Evolutionary conservation across 37 sponge, comb jelly and placozoan genomes (phyloP).

Genomic region (Cladorhizidae sp.): DNA sequence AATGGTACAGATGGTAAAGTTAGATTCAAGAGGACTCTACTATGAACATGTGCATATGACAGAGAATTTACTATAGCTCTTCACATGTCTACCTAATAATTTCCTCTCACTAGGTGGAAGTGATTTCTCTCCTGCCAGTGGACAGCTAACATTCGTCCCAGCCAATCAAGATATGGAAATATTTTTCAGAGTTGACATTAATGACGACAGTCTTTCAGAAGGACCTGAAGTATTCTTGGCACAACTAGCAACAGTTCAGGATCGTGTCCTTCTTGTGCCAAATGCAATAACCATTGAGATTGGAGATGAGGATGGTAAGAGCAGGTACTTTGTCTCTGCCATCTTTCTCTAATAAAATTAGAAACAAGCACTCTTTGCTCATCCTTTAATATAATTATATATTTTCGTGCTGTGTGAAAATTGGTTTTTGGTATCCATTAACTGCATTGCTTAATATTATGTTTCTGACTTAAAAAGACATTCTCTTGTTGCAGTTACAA

Average conservation of each 20-base stretch:
- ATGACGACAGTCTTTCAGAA: neutral
- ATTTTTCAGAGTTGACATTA: neutral
- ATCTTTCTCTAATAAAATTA: too few species aligned
- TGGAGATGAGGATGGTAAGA: conserved; percentile 15
- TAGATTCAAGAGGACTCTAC: too few species aligned
- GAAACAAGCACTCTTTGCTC: too few species aligned
- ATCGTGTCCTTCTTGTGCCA: neutral
- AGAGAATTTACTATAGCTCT: too few species aligned
- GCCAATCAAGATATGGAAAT: neutral
- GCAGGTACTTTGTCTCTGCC: too few species aligned
- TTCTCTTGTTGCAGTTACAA: neutral
- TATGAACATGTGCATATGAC: too few species aligned
- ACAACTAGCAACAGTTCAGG: neutral
- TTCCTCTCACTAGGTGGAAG: neutral
- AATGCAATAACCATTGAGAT: neutral
- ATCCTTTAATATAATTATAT: neutral
- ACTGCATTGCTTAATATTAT: too few species aligned
- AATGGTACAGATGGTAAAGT: too few species aligned
- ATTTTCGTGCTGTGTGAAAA: neutral
- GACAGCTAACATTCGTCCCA: neutral
- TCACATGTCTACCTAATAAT: too few species aligned
- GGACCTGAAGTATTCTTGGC: neutral
- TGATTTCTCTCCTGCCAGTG: neutral
- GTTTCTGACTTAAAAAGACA: too few species aligned
- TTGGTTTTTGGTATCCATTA: neutral